Percentiles rank a stretch among this genome's conserved stretches.
Conservation (phyloP, 2,797 vertebrate genomes). For the Micrastur ruficollis region DNA sequence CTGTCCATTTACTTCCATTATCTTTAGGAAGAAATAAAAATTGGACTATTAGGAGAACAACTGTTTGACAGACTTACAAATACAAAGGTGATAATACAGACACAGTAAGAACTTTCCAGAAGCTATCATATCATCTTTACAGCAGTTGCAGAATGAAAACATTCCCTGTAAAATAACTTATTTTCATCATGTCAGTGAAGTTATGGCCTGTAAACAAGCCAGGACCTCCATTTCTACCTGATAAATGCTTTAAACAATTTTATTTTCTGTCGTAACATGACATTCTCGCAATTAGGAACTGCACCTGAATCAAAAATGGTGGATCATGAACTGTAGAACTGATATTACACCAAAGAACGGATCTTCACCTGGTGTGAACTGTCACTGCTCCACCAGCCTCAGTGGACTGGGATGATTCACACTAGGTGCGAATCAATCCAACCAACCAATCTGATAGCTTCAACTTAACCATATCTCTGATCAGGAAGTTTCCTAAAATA, state of each 20-base stretch:
- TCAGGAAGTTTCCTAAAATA: background rate
- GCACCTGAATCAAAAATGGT: background rate
- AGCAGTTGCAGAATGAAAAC: background rate
- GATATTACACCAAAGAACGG: background rate
- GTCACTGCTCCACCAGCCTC: background rate
- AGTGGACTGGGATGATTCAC: background rate
- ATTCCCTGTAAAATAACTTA: background rate
- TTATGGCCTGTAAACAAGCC: background rate
- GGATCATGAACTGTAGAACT: background rate
- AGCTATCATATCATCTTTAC: background rate
- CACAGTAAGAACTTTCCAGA: background rate
- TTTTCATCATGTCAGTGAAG: background rate
- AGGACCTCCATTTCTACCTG: background rate
- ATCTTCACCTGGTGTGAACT: background rate
- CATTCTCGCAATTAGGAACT: background rate
- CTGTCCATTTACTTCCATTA: conserved; percentile 98
- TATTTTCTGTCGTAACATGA: background rate
- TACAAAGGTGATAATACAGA: background rate
- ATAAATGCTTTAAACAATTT: background rate
- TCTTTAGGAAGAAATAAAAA: conserved; percentile 72
- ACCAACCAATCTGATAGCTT: background rate
- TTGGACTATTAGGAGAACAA: background rate
- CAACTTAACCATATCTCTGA: accelerated
- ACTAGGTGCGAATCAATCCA: background rate
- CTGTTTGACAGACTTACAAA: background rate